Base-by-base conservation (phyloP, 2,113 vertebrate species). In the Hucho hucho region DNA sequence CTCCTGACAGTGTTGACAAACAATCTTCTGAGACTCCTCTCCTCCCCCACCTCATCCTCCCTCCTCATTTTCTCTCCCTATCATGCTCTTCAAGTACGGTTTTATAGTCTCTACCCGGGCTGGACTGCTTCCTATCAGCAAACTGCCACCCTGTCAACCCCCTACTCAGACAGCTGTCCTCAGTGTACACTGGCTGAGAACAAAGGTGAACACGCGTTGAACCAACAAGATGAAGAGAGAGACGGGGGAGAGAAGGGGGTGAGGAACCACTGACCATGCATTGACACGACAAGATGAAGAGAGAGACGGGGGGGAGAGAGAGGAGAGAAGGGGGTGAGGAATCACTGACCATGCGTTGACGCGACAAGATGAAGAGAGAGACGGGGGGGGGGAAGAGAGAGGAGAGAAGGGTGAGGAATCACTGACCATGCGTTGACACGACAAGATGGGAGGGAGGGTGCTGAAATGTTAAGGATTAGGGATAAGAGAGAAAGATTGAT, bases 151-250 rank as follows among this genome's bases (percentile, higher is more conserved):
- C 68, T 81, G 64, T 87, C 72, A 85, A 29, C 74, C 29, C 68
- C 53, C 77, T 61, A 28, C 79, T 78, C 71, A 86, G 75, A 79
- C 77, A 58, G 81, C 75, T 80, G 77, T 81, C 81, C 81, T 82
- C 61, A 68, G 71, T 16, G 20, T 65, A 67, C 71, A 46, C 68
- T 29, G 72, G 53, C 76, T 26, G 64, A 83, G 61, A 69, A 71
- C 14, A 75, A 74, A 81, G 65, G 53, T 69, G 68, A 13, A 3
- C 18, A 22, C n/a, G 49, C 81, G 79, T n/a, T n/a, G n/a, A n/a
- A n/a, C n/a, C n/a, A n/a, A n/a, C n/a, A n/a, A n/a, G n/a, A n/a
- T n/a, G n/a, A n/a, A n/a, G n/a, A n/a, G n/a, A n/a, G n/a, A n/a
- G n/a, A n/a, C n/a, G n/a, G n/a, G n/a, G n/a, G n/a, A n/a, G n/a